Base-by-base conservation (phyloP, 2,113 vertebrate species). In the Micronycteris hirsuta region DNA sequence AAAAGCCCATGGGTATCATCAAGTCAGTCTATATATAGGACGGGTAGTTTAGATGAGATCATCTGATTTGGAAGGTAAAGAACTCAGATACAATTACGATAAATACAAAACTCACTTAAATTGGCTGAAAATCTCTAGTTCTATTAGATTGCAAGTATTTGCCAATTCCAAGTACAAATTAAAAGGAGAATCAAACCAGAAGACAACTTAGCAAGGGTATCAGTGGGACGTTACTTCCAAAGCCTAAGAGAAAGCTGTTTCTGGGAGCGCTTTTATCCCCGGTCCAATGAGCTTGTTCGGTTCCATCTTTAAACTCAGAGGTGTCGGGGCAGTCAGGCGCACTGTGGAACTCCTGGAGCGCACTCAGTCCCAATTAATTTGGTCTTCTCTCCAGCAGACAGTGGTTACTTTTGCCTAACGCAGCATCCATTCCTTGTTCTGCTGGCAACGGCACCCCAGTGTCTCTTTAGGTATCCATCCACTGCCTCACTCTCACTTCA, bases 221-320 rank as follows among this genome's bases (percentile, higher is more conserved):
- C 43, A 52, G 36, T 28, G 58, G 41, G 74, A 81, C 38, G 28
- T 49, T 56, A 41, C 41, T 47, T 83, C 28, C 33, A 81, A 86
- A 80, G 76, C 33, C 85, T 76, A 45, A 87, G 61, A 70, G 67
- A 52, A 90, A 92, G 83, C 17, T 36, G 26, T 58, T 80, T 93
- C 73, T n/a, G 24, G 63, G 71, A 47, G 54, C 22, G 63, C 56
- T 91, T 52, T 82, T 52, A 70, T 56, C 41, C 45, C 5, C 28
- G 76, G 49, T 41, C 83, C 92, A 24, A 71, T 2, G 3, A 71
- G 41, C n/a, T 45, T 58, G 13, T 67, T 80, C 76, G 43, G 47
- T 92, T 74, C 82, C 33, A 71, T 81, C 91, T 93, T 70, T 93
- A 78, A 73, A 73, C 52, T 89, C 52, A 61, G 86, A 47, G 22